phyloP scores from a whole-genome alignment of 2,113 vertebrate species.

The Myiopsitta monachus region DNA sequence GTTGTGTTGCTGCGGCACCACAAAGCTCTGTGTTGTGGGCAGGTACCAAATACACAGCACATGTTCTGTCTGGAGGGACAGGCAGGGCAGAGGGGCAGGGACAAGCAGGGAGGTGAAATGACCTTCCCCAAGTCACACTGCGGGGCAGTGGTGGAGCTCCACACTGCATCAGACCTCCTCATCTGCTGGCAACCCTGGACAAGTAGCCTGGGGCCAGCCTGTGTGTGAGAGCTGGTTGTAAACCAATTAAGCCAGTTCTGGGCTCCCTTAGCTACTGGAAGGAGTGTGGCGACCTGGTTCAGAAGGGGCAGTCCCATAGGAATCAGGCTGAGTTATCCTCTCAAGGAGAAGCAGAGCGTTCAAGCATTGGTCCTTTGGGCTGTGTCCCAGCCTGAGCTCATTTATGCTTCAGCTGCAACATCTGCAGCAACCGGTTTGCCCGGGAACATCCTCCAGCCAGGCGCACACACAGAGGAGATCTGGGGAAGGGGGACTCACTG shows the following conservation, averaged over 20 bases:
- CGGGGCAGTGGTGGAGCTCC: background rate
- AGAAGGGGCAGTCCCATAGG: background rate
- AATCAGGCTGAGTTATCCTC: background rate
- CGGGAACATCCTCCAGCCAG: background rate
- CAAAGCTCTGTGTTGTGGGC: background rate
- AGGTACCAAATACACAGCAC: fast-evolving
- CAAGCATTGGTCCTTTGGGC: fast-evolving
- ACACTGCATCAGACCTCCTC: fast-evolving
- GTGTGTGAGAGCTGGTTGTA: fast-evolving
- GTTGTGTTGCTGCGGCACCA: fast-evolving
- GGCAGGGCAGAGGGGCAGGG: background rate
- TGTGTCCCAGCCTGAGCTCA: background rate
- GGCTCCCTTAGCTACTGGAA: background rate
- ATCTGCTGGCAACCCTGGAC: background rate
- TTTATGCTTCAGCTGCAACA: background rate
- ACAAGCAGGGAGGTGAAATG: background rate
- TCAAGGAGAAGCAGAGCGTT: background rate
- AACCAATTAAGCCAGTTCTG: background rate
- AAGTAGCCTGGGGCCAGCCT: fast-evolving
- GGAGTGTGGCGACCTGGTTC: fast-evolving
- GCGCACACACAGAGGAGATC: fast-evolving
- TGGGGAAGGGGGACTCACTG: background rate
- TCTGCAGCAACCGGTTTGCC: background rate
- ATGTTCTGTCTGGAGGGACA: background rate
- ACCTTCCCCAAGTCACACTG: background rate